These are phyloP conservation scores for Temnothorax unifasciatus DNA, from an alignment of 2,888 invertebrate genomes.

Conservation along the genomic window DNA sequence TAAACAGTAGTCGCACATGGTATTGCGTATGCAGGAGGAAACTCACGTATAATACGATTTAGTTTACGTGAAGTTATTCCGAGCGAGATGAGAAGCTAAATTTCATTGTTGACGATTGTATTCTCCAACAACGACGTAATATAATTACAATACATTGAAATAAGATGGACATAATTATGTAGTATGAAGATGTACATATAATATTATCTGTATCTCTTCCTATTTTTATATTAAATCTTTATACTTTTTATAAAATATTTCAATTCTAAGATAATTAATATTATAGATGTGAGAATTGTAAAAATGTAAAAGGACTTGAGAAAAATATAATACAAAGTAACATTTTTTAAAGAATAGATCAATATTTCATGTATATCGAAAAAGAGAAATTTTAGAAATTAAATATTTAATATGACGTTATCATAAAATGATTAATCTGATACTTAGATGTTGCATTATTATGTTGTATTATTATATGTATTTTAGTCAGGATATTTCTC, in stretches of 20 bases:
- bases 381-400: neutral
- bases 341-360: neutral
- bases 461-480: neutral
- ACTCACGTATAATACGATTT: slow-evolving; percentile 45
- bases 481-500: neutral
- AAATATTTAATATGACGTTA: neutral
- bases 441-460: neutral
- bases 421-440: neutral
- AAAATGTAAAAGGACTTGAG: neutral
- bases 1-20: slow-evolving; percentile 31
- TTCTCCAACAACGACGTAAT: slow-evolving; percentile 4
- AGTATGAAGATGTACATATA: neutral
- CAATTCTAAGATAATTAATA: neutral
- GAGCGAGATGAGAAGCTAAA: slow-evolving; percentile 41
- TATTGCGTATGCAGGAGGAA: slow-evolving; percentile 27
- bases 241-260: neutral
- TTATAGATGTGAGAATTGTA: neutral
- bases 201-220: neutral
- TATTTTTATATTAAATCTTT: neutral
- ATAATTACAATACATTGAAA: slow-evolving; percentile 28
- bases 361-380: neutral
- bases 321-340: neutral
- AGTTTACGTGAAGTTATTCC: slow-evolving; percentile 41
- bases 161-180: slow-evolving; percentile 5
- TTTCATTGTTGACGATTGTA: slow-evolving; percentile 25